Base-by-base conservation (phyloP, 2,113 vertebrate genomes). In the Macquaria australasica region DNA sequence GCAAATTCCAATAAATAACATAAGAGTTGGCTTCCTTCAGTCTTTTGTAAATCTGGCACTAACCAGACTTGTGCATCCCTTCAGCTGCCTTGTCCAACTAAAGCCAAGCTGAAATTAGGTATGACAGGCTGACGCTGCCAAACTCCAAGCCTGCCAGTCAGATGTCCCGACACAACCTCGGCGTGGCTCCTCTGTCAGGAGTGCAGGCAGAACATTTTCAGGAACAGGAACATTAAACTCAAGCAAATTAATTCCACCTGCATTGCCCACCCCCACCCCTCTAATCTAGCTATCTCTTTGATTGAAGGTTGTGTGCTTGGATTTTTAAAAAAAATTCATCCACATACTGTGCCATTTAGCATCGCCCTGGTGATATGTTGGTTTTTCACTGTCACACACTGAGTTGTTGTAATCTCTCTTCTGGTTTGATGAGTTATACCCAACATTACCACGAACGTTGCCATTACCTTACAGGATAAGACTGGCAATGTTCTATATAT, bases 81-180 rank as follows among this genome's bases (percentile, higher is more conserved):
- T 67, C 59, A 1, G 6, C 48, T 69, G 77, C 21, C 75, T 62
- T 0, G 51, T 45, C 77, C 51, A 21, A 73, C 37, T 71, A 28
- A 53, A 74, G 58, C n/a, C 25, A 31, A 39, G 73, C 50, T 43
- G 16, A 85, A 77, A 68, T 45, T 23, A 41, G 55, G 12, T 77
- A 62, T 73, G 84, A 85, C 73, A 48, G 71, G 70, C 72, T 72
- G 71, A 77, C 68, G 45, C 25, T 68, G 72, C 84, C 71, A 85
- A 73, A 69, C 78, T 78, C 63, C 41, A 28, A 77, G 37, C 74
- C 71, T 78, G 74, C 31, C 68, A 74, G 73, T 89, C 77, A 85
- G 69, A 51, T 80, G 72, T 79, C 91, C 84, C 86, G 90, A 79
- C 69, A 93, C 81, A 73, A 95, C 95, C 90, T 92, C 56, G 87